Conservation (phyloP, 2,797 vertebrate genomes). For the Hoplostethus mediterraneus region DNA sequence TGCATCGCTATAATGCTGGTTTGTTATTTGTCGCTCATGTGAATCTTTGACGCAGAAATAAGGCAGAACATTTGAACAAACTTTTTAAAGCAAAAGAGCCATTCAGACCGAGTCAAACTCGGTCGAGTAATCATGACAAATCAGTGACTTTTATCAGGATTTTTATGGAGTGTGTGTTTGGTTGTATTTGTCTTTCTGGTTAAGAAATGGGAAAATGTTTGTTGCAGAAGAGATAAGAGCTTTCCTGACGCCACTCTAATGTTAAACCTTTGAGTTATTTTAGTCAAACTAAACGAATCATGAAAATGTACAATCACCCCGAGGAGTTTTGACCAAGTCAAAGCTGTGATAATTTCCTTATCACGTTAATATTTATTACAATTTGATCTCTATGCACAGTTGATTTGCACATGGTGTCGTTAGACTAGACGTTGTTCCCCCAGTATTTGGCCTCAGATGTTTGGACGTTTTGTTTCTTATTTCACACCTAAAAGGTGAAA, state of each 20-base stretch:
- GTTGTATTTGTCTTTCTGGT: constrained; percentile 71
- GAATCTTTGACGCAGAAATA: constrained; percentile 76
- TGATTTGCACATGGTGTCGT: constrained; percentile 78
- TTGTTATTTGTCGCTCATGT: constrained; percentile 77
- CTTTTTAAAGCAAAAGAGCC: constrained; percentile 69
- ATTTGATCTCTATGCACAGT: constrained; percentile 85
- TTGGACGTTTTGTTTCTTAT: constrained; percentile 26
- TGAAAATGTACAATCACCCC: constrained; percentile 81
- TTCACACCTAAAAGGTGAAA: constrained; percentile 62
- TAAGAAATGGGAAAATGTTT: constrained; percentile 72
- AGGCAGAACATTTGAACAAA: constrained; percentile 48
- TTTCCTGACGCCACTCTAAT: constrained; percentile 69
- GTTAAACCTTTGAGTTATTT: constrained; percentile 64
- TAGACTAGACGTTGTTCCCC: constrained; percentile 66
- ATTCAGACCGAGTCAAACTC: constrained; percentile 68
- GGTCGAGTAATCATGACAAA: constrained; percentile 72
- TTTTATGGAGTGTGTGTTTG: constrained; percentile 71
- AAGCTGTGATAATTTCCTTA: constrained; percentile 69
- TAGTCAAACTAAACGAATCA: constrained; percentile 77
- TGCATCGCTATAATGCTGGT: constrained; percentile 72
- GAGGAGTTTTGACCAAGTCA: constrained; percentile 74
- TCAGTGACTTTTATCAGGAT: constrained; percentile 77
- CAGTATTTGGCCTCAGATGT: constrained; percentile 70
- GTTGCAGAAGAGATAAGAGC: constrained; percentile 64
- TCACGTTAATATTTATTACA: constrained; percentile 81